These are phyloP conservation scores for Pachypanchax playfairii DNA, from an alignment of 2,113 vertebrate genomes.

Conservation along the genomic window DNA sequence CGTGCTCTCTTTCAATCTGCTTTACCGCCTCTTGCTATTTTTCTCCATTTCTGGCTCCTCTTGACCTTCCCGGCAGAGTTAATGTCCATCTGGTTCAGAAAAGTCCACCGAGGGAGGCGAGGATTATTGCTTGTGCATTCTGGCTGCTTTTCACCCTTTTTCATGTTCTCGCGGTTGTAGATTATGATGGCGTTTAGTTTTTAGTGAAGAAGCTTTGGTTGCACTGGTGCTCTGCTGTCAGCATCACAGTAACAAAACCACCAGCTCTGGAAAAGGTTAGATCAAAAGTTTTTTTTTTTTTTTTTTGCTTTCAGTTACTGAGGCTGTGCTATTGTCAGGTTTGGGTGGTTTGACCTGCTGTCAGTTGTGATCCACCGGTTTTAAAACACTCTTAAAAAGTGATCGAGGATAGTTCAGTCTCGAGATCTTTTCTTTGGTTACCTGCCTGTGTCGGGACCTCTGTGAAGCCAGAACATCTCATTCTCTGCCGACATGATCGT, in stretches of 20 bases:
- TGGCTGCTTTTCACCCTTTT: constrained; percentile 40
- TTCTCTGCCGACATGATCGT: neutral
- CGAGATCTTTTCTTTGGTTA: neutral
- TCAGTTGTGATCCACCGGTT: neutral
- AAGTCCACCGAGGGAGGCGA: constrained; percentile 45
- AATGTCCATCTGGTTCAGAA: constrained; percentile 69
- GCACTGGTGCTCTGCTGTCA: neutral
- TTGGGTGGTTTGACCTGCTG: neutral
- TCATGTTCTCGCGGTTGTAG: constrained; percentile 32
- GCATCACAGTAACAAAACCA: neutral
- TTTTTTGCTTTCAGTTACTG: neutral
- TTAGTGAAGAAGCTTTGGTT: constrained; percentile 7
- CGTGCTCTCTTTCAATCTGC: constrained; percentile 51
- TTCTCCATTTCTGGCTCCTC: constrained; percentile 24
- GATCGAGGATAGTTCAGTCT: neutral
- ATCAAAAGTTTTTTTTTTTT: neutral
- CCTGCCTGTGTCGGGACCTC: neutral
- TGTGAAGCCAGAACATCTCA: neutral
- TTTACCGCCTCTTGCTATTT: constrained; percentile 23
- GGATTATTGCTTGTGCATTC: constrained; percentile 57
- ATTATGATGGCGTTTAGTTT: constrained; percentile 30
- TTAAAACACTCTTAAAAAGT: too few species aligned
- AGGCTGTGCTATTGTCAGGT: neutral
- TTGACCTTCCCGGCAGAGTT: constrained; percentile 51
- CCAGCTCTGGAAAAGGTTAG: constrained; percentile 4